phyloP scores from a whole-genome alignment of 2,888 invertebrate species.

The Entomobrya proxima region DNA sequence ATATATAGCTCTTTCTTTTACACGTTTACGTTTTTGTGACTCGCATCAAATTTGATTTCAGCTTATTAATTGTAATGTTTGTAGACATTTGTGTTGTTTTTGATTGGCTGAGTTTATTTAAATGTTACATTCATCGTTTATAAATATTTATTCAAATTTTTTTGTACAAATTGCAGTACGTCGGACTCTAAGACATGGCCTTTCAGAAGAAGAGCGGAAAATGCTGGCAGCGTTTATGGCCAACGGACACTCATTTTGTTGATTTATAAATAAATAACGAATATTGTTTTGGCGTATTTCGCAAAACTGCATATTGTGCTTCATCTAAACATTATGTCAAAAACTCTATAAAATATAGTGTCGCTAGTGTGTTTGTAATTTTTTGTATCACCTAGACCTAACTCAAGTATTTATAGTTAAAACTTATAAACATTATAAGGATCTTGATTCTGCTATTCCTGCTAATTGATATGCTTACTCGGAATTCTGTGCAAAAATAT shows the following conservation, averaged over 20 bases:
- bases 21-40: no score
- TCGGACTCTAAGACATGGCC: conserved; percentile 87
- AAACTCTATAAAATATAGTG: neutral
- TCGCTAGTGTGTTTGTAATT: neutral
- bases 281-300: neutral
- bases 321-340: no score
- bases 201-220: conserved; percentile 88
- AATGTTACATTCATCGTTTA: neutral
- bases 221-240: conserved; percentile 82
- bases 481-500: no score
- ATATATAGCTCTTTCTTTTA: conserved; percentile 1
- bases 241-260: conserved; percentile 70
- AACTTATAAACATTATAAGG: no score
- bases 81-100: no score
- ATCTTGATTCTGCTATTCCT: no score
- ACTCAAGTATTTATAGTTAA: no score
- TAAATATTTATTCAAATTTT: conserved; percentile 48
- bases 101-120: neutral
- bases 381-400: no score
- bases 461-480: no score
- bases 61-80: no score
- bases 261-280: neutral
- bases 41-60: no score
- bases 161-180: conserved; percentile 82
- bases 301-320: neutral